These are phyloP conservation scores for Burhinus bistriatus DNA, from an alignment of 2,113 vertebrate species.

Conservation along the genomic window DNA sequence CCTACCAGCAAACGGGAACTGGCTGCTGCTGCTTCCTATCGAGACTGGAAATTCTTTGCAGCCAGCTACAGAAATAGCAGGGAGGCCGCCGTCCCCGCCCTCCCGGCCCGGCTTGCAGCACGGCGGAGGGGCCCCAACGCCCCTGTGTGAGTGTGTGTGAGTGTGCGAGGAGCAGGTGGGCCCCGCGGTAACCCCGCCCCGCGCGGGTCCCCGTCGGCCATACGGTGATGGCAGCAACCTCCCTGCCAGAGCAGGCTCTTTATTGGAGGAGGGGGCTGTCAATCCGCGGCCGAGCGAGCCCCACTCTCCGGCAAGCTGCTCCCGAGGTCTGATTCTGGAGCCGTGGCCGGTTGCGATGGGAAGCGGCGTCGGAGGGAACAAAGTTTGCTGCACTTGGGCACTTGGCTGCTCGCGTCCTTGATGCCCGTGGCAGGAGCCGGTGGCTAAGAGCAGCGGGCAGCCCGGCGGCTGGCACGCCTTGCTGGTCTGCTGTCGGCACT, in stretches of 20 bases:
- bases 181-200: conserved; percentile 41
- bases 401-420: neutral
- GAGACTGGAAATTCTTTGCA: rapidly evolving
- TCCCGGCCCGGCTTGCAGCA: neutral
- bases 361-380: conserved; percentile 48
- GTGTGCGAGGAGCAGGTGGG: conserved; percentile 58
- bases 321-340: neutral
- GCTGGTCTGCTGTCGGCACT: neutral
- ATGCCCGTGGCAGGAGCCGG: neutral
- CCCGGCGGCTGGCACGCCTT: neutral
- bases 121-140: neutral
- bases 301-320: neutral
- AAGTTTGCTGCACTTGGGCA: conserved; percentile 62
- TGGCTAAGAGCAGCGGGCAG: neutral
- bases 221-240: neutral
- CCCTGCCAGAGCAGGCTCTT: neutral
- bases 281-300: conserved; percentile 34
- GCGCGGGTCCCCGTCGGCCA: conserved; percentile 26
- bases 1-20: neutral
- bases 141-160: no score
- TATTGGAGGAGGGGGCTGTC: conserved; percentile 69
- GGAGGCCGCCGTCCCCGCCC: neutral
- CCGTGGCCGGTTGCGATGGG: conserved; percentile 26
- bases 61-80: neutral
- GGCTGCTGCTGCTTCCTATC: neutral